Evolutionary conservation across 2,113 vertebrate genomes (phyloP).

Genomic region (Brevimyrus niger): DNA sequence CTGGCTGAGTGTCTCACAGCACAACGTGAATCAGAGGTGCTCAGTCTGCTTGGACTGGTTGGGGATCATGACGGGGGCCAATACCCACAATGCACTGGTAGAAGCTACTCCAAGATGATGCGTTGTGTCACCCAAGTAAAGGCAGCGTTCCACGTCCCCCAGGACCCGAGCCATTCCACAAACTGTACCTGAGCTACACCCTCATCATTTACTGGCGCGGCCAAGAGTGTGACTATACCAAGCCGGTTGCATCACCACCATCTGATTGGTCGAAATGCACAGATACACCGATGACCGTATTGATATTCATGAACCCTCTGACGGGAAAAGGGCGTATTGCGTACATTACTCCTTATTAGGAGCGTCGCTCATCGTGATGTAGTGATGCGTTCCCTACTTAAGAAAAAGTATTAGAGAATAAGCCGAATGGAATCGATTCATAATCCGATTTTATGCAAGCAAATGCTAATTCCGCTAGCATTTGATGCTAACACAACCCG

Average conservation of each 20-base stretch:
- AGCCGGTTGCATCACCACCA: neutral
- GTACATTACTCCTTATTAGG: neutral
- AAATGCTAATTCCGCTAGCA: neutral
- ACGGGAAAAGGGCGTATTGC: neutral
- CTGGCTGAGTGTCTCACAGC: neutral
- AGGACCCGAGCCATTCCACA: neutral
- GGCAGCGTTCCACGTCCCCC: neutral
- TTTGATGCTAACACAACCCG: neutral
- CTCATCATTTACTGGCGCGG: neutral
- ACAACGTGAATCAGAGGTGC: neutral
- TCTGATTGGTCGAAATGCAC: neutral
- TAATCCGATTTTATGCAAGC: neutral
- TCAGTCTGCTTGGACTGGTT: neutral
- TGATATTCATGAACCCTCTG: neutral
- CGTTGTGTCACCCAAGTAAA: neutral
- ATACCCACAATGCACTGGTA: neutral
- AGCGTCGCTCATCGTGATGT: neutral
- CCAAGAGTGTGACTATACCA: neutral
- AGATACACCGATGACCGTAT: neutral
- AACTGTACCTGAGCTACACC: neutral
- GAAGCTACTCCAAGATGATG: too few relatives aligned
- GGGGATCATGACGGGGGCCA: neutral
- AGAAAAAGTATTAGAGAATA: neutral
- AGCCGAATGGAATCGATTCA: neutral
- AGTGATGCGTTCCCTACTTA: neutral